Base-by-base conservation (phyloP, 2,113 vertebrate genomes). In the Leptocoma aspasia region DNA sequence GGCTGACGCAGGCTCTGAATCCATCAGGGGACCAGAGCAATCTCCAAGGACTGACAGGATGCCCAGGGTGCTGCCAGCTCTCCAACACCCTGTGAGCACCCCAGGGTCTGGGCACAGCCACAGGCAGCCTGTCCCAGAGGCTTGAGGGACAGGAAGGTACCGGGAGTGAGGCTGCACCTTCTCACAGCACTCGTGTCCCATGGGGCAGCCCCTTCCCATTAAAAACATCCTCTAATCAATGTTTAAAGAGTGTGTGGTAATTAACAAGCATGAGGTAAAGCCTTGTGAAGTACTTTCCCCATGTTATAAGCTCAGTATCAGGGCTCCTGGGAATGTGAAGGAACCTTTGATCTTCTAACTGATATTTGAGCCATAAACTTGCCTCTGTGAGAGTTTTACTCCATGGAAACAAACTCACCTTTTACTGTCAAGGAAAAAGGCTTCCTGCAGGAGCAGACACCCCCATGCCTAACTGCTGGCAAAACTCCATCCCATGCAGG, bases 331-430 rank as follows among this genome's bases (percentile, higher is more conserved):
- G 96, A 86, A 31, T 1, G 0, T 3, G 14, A 53, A 64, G 53
- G 92, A 90, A 94, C 88, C 79, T 96, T 94, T 97, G 86, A 96
- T 95, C 92, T 93, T 82, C 54, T 85, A 64, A 70, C 44, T 21
- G 82, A 4, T 92, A 44, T 86, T 31, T 71, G 64, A 94, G 68
- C 71, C 85, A 63, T 9, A 59, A 75, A 56, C 66, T 76, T 27
- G 31, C 42, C 50, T 88, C 68, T 24, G 1, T 4, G 0, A 65
- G 81, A 89, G 59, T 53, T 88, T 28, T 57, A 27, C 45, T 71
- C 70, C 54, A 2, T 21, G 45, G 47, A 76, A 91, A 69, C 49
- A 66, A 56, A 75, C 9, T 28, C n/a, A 76, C 27, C 28, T 89
- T 61, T 35, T 11, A 8, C n/a, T 59, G 27, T 44, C 3, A 1